These are phyloP conservation scores for Gobio gobio DNA, from an alignment of 2,113 vertebrate genomes.

Conservation along the genomic window DNA sequence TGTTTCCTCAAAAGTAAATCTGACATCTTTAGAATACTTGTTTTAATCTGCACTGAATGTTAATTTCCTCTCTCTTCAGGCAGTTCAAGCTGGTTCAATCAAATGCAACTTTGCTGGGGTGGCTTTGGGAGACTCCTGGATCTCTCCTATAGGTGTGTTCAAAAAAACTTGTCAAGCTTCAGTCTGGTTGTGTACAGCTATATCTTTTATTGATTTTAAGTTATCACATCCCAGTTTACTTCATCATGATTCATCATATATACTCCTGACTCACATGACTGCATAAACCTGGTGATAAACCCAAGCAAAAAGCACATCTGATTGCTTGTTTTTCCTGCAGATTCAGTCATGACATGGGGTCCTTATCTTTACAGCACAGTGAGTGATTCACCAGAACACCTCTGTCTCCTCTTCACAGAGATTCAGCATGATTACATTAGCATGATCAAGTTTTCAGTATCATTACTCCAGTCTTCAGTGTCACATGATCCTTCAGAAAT, in stretches of 20 bases:
- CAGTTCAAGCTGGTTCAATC: slow-evolving; percentile 76
- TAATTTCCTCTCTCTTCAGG: slow-evolving; percentile 71
- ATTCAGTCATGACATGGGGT: slow-evolving; percentile 95
- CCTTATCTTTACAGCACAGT: slow-evolving; percentile 94
- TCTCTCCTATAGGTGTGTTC: slow-evolving; percentile 91
- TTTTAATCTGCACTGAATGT: background rate
- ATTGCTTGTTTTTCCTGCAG: slow-evolving; percentile 70
- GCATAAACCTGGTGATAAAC: background rate
- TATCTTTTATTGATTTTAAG: background rate
- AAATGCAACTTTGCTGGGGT: slow-evolving; percentile 91
- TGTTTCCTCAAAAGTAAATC: background rate
- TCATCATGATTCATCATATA: background rate
- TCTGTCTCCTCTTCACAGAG: background rate
- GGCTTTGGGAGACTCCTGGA: slow-evolving; percentile 95
- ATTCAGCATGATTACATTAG: slow-evolving; percentile 11
- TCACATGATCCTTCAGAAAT: background rate
- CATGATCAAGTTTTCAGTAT: background rate
- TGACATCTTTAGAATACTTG: background rate
- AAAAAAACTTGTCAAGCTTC: background rate
- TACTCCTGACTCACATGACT: slow-evolving; percentile 3
- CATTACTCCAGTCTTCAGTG: background rate
- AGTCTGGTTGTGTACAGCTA: background rate
- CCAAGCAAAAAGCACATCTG: background rate
- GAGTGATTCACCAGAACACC: slow-evolving; percentile 68
- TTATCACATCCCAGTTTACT: background rate